A percentile compares a stretch with the other conserved stretches of the same genome.
Evolutionary conservation across 2,888 invertebrate genomes (phyloP).

Genomic region (Euzetes globulus): DNA sequence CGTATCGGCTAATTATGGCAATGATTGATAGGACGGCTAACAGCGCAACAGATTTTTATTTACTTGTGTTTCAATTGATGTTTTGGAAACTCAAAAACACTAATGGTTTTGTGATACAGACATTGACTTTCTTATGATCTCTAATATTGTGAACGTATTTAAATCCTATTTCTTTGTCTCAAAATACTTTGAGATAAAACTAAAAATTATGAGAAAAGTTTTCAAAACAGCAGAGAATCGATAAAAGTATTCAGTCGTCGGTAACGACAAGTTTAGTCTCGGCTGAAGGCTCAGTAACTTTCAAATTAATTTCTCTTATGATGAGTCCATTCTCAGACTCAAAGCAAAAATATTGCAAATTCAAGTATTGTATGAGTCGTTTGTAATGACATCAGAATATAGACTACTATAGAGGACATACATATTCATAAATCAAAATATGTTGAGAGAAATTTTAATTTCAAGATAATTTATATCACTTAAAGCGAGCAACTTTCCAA

Average conservation of each 20-base stretch:
- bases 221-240: too few relatives aligned
- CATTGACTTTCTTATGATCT: conserved; percentile 4
- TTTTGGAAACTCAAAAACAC: background rate
- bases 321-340: too few relatives aligned
- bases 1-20: conserved; percentile 16
- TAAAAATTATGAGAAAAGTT: too few relatives aligned
- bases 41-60: conserved; percentile 14
- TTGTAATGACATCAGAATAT: background rate
- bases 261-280: too few relatives aligned
- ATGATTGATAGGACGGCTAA: conserved; percentile 21
- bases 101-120: background rate
- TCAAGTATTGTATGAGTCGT: background rate
- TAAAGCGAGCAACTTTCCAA: background rate
- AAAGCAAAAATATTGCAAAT: too few relatives aligned
- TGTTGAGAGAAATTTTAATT: conserved; percentile 19
- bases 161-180: background rate
- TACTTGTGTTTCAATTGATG: background rate
- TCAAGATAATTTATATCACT: conserved; percentile 24
- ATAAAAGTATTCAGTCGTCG: too few relatives aligned
- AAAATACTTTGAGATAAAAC: too few relatives aligned
- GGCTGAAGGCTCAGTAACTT: too few relatives aligned
- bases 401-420: background rate
- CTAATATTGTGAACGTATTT: background rate
- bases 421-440: conserved; percentile 1
- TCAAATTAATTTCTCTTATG: too few relatives aligned